A percentile compares a stretch with the other conserved stretches of the same genome.
phyloP scores from a whole-genome alignment of 2,113 vertebrate genomes.

The Protobothrops flavoviridis region DNA sequence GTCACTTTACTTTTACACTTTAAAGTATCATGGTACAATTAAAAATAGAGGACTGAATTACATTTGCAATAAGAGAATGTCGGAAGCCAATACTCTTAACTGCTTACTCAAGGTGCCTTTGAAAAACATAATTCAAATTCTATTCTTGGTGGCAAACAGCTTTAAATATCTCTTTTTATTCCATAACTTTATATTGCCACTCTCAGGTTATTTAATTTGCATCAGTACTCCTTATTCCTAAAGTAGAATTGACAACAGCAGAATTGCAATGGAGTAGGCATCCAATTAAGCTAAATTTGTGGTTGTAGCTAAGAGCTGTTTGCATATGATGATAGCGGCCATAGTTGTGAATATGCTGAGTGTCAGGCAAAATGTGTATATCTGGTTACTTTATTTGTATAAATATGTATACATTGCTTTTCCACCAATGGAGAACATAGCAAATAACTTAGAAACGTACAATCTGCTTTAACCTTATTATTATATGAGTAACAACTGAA shows the following conservation, averaged over 20 bases:
- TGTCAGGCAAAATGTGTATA: background rate
- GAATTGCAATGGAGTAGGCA: background rate
- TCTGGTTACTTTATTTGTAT: background rate
- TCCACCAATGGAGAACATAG: too few relatives aligned
- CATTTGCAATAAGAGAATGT: conserved; percentile 36
- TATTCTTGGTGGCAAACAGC: background rate
- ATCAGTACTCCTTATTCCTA: background rate
- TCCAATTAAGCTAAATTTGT: background rate
- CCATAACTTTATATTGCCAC: conserved; percentile 6
- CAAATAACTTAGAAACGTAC: background rate
- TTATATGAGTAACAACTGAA: background rate
- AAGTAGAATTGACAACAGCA: background rate
- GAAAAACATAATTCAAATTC: conserved; percentile 36
- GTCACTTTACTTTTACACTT: conserved; percentile 39
- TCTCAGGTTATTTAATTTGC: conserved; percentile 8
- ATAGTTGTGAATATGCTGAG: background rate
- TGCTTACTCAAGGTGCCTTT: conserved; percentile 36
- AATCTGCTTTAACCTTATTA: background rate
- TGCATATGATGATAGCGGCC: background rate
- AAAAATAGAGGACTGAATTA: conserved; percentile 51
- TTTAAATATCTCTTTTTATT: conserved; percentile 12
- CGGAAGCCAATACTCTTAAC: conserved; percentile 33
- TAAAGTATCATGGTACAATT: conserved; percentile 23
- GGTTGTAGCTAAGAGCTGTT: background rate
- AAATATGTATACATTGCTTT: background rate